phyloP scores from a whole-genome alignment of 2,888 invertebrate species.

The Sphaeridia pumilis region DNA sequence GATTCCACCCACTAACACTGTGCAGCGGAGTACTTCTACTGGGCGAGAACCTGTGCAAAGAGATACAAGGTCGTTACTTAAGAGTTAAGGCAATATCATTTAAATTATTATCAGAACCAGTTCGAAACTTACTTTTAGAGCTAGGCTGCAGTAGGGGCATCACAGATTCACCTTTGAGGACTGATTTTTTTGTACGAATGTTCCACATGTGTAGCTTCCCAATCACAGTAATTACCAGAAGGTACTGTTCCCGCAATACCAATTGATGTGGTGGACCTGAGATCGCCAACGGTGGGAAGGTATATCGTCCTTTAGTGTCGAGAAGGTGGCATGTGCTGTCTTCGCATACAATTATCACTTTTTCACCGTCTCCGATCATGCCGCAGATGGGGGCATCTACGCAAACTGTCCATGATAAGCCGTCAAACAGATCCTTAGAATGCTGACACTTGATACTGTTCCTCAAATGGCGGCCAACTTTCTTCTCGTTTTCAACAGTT shows the following conservation, averaged over 20 bases:
- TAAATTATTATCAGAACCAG: too few species aligned
- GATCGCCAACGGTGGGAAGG: slow-evolving; percentile 48
- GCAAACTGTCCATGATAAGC: slow-evolving; percentile 58
- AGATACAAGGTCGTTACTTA: background rate
- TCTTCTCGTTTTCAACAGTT: slow-evolving; percentile 5
- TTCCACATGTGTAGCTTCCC: slow-evolving; percentile 52
- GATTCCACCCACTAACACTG: slow-evolving; percentile 48
- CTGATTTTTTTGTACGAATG: slow-evolving; percentile 45
- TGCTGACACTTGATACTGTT: slow-evolving; percentile 26
- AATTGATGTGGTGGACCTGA: slow-evolving; percentile 51
- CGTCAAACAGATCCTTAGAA: slow-evolving; percentile 38
- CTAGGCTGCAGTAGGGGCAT: slow-evolving; percentile 40
- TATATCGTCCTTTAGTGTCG: slow-evolving; percentile 41
- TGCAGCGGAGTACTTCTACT: slow-evolving; percentile 5
- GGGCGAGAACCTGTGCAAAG: background rate
- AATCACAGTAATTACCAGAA: slow-evolving; percentile 48
- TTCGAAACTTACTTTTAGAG: background rate
- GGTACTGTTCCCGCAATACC: slow-evolving; percentile 43
- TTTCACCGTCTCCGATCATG: slow-evolving; percentile 46
- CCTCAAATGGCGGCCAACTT: background rate
- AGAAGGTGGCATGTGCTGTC: slow-evolving; percentile 57
- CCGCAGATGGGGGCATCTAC: slow-evolving; percentile 51
- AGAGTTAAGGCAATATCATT: too few species aligned
- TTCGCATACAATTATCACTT: slow-evolving; percentile 52
- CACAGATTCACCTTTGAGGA: slow-evolving; percentile 50